phyloP scores from a whole-genome alignment of 2,113 vertebrate genomes.

The Kryptolebias marmoratus region DNA sequence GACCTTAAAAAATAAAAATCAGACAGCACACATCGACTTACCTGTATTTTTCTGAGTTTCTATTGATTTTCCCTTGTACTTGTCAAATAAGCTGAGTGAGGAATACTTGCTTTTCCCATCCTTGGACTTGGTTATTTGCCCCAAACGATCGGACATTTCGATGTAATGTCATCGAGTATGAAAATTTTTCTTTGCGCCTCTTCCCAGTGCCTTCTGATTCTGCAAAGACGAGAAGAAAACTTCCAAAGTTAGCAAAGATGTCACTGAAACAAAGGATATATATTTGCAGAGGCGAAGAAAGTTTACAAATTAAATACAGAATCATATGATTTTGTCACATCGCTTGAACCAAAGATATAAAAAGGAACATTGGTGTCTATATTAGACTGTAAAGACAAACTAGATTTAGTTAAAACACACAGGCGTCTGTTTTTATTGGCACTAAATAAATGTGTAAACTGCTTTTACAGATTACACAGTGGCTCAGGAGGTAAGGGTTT shows the following conservation, averaged over 20 bases:
- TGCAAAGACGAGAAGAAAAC: slow-evolving; percentile 36
- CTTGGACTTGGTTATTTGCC: slow-evolving; percentile 99
- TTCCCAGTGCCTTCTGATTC: slow-evolving; percentile 89
- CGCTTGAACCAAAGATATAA: too few species aligned
- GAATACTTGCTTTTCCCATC: slow-evolving; percentile 99
- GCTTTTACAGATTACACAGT: background rate
- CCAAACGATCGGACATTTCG: slow-evolving; percentile 99
- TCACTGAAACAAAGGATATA: background rate
- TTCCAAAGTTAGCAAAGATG: background rate
- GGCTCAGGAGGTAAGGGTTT: too few species aligned
- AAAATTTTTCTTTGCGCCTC: slow-evolving; percentile 96
- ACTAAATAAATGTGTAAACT: background rate
- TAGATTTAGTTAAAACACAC: too few species aligned
- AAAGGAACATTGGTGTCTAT: too few species aligned
- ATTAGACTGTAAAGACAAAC: too few species aligned
- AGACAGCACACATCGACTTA: slow-evolving; percentile 67
- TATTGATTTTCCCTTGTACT: slow-evolving; percentile 99
- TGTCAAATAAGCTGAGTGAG: slow-evolving; percentile 99
- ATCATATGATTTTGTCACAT: background rate
- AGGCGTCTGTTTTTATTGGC: too few species aligned
- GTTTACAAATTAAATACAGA: background rate
- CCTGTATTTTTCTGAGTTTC: slow-evolving; percentile 97
- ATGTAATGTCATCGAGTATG: slow-evolving; percentile 99
- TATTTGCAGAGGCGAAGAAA: background rate
- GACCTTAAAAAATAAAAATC: too few species aligned